These are phyloP conservation scores for Ommatoiulus sabulosus DNA, from an alignment of 2,888 invertebrate genomes.

Conservation along the genomic window DNA sequence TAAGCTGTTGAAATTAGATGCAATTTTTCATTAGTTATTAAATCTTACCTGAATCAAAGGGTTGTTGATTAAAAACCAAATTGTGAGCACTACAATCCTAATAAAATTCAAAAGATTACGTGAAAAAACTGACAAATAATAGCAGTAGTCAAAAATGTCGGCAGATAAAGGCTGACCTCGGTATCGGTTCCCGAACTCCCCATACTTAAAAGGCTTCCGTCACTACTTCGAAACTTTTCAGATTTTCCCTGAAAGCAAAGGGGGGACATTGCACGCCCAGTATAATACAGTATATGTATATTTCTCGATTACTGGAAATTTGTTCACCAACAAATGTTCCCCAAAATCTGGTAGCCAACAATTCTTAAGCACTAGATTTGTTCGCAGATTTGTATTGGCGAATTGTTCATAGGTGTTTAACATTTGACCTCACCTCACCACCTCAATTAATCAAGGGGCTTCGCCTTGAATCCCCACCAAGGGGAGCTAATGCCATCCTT, in stretches of 20 bases:
- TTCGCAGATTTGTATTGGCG: too few relatives aligned
- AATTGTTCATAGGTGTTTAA: too few relatives aligned
- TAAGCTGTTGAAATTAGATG: too few relatives aligned
- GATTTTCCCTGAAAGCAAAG: slow-evolving; percentile 53
- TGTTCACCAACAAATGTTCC: too few relatives aligned
- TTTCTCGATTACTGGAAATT: too few relatives aligned
- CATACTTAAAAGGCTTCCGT: slow-evolving; percentile 83
- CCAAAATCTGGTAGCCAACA: too few relatives aligned
- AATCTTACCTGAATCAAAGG: background rate
- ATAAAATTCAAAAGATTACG: background rate
- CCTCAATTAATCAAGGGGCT: too few relatives aligned
- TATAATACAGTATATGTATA: too few relatives aligned
- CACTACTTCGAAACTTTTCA: slow-evolving; percentile 70
- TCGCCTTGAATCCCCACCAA: too few relatives aligned
- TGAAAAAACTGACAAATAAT: background rate
- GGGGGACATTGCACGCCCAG: background rate
- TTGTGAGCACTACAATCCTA: background rate
- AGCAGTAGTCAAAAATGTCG: background rate
- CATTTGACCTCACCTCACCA: too few relatives aligned
- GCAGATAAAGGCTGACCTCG: slow-evolving; percentile 26
- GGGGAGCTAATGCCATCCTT: too few relatives aligned
- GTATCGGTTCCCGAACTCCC: slow-evolving; percentile 83
- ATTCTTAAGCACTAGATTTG: too few relatives aligned
- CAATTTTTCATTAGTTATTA: background rate
- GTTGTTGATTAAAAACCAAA: slow-evolving; percentile 18